Evolutionary conservation across 2,113 vertebrate species (phyloP).

Genomic region (Abramis brama): DNA sequence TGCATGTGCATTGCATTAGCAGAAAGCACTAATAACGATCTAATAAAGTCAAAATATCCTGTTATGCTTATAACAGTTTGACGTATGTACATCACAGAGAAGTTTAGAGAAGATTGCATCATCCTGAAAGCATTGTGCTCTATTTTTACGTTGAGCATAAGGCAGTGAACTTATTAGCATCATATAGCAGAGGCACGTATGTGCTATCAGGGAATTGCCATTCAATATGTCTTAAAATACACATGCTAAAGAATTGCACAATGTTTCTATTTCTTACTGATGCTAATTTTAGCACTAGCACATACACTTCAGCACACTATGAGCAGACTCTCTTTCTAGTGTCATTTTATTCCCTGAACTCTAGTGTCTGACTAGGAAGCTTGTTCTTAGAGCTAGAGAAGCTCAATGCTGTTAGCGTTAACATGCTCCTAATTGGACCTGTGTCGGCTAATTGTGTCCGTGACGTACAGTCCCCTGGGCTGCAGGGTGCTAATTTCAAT

Average conservation of each 20-base stretch:
- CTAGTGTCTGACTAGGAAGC: not conserved
- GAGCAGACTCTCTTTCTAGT: not conserved
- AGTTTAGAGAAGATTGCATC: not conserved
- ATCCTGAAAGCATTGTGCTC: not conserved
- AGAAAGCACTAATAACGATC: not conserved
- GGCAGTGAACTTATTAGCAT: not conserved
- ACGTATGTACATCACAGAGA: not conserved
- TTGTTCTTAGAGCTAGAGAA: slow-evolving; percentile 9
- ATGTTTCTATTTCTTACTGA: slow-evolving; percentile 5
- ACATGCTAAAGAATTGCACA: not conserved
- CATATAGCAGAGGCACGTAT: not conserved
- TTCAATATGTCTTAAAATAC: not conserved
- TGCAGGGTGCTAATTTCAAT: slow-evolving; percentile 76
- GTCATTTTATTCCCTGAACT: slow-evolving; percentile 9
- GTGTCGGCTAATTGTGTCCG: slow-evolving; percentile 73
- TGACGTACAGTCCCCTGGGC: slow-evolving; percentile 70
- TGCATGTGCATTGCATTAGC: not conserved
- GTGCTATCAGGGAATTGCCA: not conserved
- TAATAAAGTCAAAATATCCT: not conserved
- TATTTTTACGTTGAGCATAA: not conserved
- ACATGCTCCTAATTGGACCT: slow-evolving; percentile 73
- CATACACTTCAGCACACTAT: slow-evolving; percentile 9
- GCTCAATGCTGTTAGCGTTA: slow-evolving; percentile 11
- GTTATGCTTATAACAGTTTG: not conserved
- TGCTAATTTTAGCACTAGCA: not conserved